phyloP scores from a whole-genome alignment of 92 coral and sea anemone genomes.

The Micromussa lordhowensis region DNA sequence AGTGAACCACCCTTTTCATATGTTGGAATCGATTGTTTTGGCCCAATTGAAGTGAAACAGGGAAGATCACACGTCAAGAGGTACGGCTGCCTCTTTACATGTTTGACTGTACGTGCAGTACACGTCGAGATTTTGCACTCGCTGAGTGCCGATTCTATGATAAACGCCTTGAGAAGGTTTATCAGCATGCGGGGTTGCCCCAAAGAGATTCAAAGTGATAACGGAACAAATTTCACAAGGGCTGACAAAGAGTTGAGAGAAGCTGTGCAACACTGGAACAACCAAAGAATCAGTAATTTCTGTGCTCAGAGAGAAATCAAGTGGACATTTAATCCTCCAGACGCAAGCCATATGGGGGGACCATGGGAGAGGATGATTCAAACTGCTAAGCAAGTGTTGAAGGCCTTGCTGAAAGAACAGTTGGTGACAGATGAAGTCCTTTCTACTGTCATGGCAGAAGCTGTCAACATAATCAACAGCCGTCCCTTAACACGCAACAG shows the following conservation, averaged over 20 bases:
- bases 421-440: slow-evolving; percentile 52
- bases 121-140: slow-evolving; percentile 44
- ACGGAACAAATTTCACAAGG: slow-evolving; percentile 53
- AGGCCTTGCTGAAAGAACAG: slow-evolving; percentile 49
- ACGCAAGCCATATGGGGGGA: slow-evolving; percentile 70
- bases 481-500: slow-evolving; percentile 53
- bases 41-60: slow-evolving; percentile 50
- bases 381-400: slow-evolving; percentile 19
- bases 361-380: slow-evolving; percentile 67
- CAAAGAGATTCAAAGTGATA: slow-evolving; percentile 62
- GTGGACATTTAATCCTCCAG: slow-evolving; percentile 68
- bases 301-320: slow-evolving; percentile 50
- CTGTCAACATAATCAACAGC: slow-evolving; percentile 44
- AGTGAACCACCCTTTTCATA: slow-evolving; percentile 11
- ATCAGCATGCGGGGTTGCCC: slow-evolving; percentile 64
- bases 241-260: slow-evolving; percentile 25
- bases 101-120: slow-evolving; percentile 33
- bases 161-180: slow-evolving; percentile 45
- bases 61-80: slow-evolving; percentile 41
- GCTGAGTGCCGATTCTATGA: slow-evolving; percentile 37
- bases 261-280: slow-evolving; percentile 58
- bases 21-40: slow-evolving; percentile 60
- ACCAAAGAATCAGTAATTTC: slow-evolving; percentile 35
- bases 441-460: slow-evolving; percentile 49
- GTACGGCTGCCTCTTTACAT: slow-evolving; percentile 54